phyloP scores from a whole-genome alignment of 2,888 invertebrate genomes.

The Drosophila mulleri region DNA sequence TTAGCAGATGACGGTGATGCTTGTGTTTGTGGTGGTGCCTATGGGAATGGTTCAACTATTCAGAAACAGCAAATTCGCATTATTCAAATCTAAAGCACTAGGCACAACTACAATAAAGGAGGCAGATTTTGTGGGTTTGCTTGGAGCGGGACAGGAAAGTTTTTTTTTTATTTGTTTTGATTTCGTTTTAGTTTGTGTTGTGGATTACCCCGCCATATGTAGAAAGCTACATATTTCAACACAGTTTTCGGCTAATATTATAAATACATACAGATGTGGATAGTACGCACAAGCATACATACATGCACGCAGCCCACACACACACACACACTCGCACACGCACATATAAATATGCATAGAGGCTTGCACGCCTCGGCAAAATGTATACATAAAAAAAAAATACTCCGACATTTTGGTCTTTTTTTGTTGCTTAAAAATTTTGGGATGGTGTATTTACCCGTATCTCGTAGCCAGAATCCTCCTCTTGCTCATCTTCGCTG shows the following conservation, averaged over 20 bases:
- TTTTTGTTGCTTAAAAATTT: not conserved
- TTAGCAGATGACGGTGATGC: slow-evolving; percentile 25
- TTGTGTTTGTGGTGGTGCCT: slow-evolving; percentile 74
- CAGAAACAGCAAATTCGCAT: slow-evolving; percentile 87
- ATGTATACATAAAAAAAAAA: slow-evolving; percentile 53
- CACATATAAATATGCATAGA: slow-evolving; percentile 5
- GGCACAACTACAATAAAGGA: slow-evolving; percentile 57
- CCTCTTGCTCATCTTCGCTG: slow-evolving; percentile 91
- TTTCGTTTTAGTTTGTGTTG: slow-evolving; percentile 23
- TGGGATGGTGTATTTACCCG: slow-evolving; percentile 79
- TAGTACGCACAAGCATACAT: slow-evolving; percentile 11
- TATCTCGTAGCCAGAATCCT: slow-evolving; percentile 76
- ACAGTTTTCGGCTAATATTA: slow-evolving; percentile 11
- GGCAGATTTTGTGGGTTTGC: not conserved
- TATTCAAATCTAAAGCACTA: slow-evolving; percentile 82
- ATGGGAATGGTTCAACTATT: slow-evolving; percentile 85
- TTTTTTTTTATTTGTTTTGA: not conserved
- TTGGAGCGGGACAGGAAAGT: slow-evolving; percentile 2
- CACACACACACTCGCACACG: not conserved
- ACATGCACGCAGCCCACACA: not conserved
- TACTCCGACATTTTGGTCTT: slow-evolving; percentile 40
- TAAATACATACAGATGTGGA: slow-evolving; percentile 34
- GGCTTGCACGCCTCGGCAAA: slow-evolving; percentile 31
- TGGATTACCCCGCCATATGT: slow-evolving; percentile 19
- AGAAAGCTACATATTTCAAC: slow-evolving; percentile 15